phyloP scores from a whole-genome alignment of 2,888 invertebrate species.

The Tetranychus piercei region DNA sequence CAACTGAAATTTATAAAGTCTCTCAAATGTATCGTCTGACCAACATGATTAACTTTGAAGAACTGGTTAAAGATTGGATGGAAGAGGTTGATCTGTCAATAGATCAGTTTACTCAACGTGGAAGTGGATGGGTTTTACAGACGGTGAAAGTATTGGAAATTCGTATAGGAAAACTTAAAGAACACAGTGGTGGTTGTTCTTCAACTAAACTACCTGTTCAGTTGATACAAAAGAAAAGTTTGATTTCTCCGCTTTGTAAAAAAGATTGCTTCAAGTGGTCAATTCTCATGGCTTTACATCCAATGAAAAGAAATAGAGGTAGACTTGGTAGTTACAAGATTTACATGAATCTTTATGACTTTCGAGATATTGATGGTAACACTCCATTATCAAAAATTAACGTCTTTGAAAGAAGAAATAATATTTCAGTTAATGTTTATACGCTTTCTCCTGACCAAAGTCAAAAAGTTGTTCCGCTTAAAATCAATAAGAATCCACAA shows the following conservation, averaged over 20 bases:
- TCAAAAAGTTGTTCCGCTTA: neutral
- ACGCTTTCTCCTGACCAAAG: neutral
- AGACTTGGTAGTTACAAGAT: neutral
- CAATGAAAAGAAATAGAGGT: neutral
- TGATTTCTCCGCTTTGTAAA: no score
- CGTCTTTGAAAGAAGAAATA: neutral
- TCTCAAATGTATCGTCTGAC: no score
- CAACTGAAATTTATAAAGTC: no score
- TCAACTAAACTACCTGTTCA: neutral
- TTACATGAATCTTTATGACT: neutral
- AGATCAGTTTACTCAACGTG: neutral
- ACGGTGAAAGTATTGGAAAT: neutral
- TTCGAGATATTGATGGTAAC: neutral
- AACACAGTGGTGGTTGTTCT: neutral
- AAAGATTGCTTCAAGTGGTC: conserved; percentile 4
- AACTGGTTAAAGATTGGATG: neutral
- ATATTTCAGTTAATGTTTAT: neutral
- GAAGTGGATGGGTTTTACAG: neutral
- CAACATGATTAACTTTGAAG: no score
- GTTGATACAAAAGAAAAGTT: neutral
- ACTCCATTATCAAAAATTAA: neutral
- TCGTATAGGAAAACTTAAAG: neutral
- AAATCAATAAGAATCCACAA: neutral
- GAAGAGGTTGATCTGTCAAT: neutral
- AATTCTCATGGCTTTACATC: neutral